Evolutionary conservation across 2,113 vertebrate genomes (phyloP), one percentile per base, ranked within the genome.

Genomic region (Speoplatyrhinus poulsoni): DNA sequence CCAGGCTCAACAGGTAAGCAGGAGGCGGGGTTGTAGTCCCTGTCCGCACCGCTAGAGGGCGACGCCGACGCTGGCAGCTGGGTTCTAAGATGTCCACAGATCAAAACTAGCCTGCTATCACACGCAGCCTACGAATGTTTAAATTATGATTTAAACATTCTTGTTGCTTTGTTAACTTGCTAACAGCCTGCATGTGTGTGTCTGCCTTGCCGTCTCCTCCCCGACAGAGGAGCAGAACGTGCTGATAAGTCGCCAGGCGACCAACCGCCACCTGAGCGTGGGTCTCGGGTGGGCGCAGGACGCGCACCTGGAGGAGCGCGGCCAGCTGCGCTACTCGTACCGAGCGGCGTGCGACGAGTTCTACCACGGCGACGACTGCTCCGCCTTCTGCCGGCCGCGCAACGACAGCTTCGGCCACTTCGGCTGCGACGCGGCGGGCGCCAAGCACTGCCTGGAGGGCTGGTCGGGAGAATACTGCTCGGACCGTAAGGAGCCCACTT

Each of bases 241-340:
- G 55, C 88, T 97, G 33, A 89, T 97, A 74, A 95, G 92, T 48
- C 94, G 94, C 0, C 73, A 94, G 83, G 92, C 93, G 0, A 90
- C 94, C 0, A 83, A 89, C 1, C 91, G 93, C 12, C 91, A 82
- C n/a, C 80, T 95, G 67, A 77, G 80, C 0, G 90, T 95, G 0
- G 93, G 93, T 0, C 86, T 87, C 15, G 92, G 92, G 0, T 96
- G 95, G 95, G 92, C 94, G 0, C 89, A 92, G 82, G 93, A 94
- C 3, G 82, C 93, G 1, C 91, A 94, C 77, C 85, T 77, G 0
- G 89, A 89, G 0, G 90, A 94, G 46, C 86, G 87, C 48, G 94
- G 93, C 56, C 93, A 94, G 65, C 86, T 96, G 3, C 93, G 84
- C 2, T 97, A 93, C 88, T 95, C 95, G 0, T 96, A 95, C 85